Evolutionary conservation across 2,888 invertebrate species (phyloP), one percentile per base, ranked within the genome.

Genomic region (Cosmorhoe ocellata): DNA sequence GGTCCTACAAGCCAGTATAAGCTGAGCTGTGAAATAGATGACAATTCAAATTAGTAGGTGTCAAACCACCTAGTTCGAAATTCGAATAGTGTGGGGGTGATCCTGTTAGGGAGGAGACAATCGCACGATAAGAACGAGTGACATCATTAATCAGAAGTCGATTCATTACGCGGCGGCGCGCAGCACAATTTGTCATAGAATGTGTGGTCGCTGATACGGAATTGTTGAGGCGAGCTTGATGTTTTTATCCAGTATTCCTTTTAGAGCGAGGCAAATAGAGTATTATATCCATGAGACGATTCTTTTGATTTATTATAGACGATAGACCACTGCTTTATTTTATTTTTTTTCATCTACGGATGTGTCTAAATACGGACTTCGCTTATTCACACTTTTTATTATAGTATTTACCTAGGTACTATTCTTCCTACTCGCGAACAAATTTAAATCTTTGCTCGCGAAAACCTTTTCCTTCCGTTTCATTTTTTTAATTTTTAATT

Each of bases 61-160:
- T 55, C 58, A 52, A 50, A 50, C 38, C 32, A 27, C 33, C 33
- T 12, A 41, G 53, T 28, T 41, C 10, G 45, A 18, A 41, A 50
- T 28, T 41, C 10, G 45, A 18, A 58, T 66, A 64, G 67, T 71
- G 62, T 69, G 67, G 66, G 71, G 69, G 74, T 81, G 81, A 82
- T 81, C 79, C 81, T 84, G 85, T 85, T 85, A 84, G 70, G 76
- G 66, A 79, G 81, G 79, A 77, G 81, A 78, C 75, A 77, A 76
- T 73, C 22, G 36, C 3, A 67, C 67, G 86, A 87, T 86, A 87
- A 84, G 73, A 67, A 64, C 60, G 67, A 79, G 80, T 80, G 79
- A 79, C 77, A 81, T 69, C 85, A 86, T 88, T 86, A 84, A 86
- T 88, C 87, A 86, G 80, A 79, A 70, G 72, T 71, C 83, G 81